A percentile compares a stretch with the other conserved stretches of the same genome.
Evolutionary conservation across 2,113 vertebrate genomes (phyloP).

Genomic region (Lathamus discolor): DNA sequence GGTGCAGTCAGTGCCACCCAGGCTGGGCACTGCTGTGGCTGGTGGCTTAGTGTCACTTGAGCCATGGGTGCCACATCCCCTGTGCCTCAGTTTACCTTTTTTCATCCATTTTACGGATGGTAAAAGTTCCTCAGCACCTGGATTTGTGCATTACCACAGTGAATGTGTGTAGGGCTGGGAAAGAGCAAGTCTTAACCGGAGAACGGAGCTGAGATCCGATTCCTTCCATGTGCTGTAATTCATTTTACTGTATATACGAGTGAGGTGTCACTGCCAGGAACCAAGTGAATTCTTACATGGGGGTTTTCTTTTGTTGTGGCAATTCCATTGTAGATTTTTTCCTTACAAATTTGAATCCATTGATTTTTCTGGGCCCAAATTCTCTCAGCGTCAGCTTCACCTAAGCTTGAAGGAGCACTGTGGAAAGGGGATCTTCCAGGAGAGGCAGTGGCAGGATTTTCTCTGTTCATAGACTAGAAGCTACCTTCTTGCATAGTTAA

Average conservation of each 20-base stretch:
- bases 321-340: neutral
- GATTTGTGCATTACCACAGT: neutral
- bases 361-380: neutral
- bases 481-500: neutral
- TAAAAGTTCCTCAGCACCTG: neutral
- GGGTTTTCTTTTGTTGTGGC: neutral
- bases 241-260: accelerated
- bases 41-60: neutral
- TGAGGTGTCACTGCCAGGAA: neutral
- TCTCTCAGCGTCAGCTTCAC: neutral
- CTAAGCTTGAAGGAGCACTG: neutral
- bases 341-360: neutral
- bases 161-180: neutral
- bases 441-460: neutral
- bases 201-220: neutral
- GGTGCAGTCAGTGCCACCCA: accelerated
- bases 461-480: neutral
- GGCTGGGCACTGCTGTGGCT: neutral
- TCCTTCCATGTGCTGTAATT: neutral
- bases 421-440: neutral
- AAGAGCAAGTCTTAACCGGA: neutral
- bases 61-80: accelerated
- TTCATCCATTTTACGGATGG: accelerated
- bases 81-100: neutral
- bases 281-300: neutral